phyloP scores from a whole-genome alignment of 1,140 invertebrate genomes.

The Heliconius melpomene region DNA sequence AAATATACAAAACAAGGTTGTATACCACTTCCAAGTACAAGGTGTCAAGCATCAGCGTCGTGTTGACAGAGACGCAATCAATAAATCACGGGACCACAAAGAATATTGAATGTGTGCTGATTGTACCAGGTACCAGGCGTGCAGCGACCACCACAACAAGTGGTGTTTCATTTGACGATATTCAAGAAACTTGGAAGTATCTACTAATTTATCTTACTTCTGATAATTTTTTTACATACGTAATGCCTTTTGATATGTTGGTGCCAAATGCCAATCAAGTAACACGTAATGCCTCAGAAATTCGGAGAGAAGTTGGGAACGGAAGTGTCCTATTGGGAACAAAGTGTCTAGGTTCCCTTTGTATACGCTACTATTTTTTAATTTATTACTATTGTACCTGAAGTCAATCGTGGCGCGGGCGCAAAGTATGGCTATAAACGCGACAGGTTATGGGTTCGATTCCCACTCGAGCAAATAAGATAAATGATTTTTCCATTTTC shows the following conservation, averaged over 20 bases:
- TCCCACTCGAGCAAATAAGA: no score
- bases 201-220: not conserved
- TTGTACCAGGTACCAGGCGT: slow-evolving; percentile 73
- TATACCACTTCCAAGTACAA: slow-evolving; percentile 12
- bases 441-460: no score
- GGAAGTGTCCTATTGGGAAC: no score
- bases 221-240: not conserved
- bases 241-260: not conserved
- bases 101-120: slow-evolving; percentile 79
- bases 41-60: slow-evolving; percentile 43
- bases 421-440: no score
- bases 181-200: not conserved
- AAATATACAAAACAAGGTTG: not conserved
- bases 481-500: no score
- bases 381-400: no score
- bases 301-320: no score
- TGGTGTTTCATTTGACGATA: slow-evolving; percentile 46
- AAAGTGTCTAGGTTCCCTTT: no score
- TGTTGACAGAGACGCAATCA: slow-evolving; percentile 80
- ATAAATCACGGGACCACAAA: slow-evolving; percentile 78
- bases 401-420: no score
- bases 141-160: slow-evolving; percentile 56
- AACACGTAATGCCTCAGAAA: no score
- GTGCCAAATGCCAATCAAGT: no score
- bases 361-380: no score